Evolutionary conservation across 2,797 vertebrate genomes (phyloP).

Genomic region (Syndactyla subalaris): DNA sequence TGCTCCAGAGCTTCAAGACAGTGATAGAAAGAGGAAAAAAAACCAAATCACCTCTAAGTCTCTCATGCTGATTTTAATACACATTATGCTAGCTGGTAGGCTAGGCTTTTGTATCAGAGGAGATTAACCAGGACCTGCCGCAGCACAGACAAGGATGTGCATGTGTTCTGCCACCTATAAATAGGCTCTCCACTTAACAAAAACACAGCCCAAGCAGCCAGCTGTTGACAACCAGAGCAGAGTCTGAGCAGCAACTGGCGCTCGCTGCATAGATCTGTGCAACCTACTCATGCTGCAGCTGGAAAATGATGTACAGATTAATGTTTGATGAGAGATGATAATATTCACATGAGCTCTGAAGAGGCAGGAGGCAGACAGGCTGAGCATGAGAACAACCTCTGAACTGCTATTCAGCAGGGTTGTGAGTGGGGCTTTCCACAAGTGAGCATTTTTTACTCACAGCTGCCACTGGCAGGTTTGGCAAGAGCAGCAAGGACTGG

Average conservation of each 20-base stretch:
- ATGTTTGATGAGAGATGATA: slow-evolving; percentile 38
- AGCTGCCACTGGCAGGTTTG: neutral
- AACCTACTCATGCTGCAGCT: slow-evolving; percentile 11
- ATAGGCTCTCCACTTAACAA: slow-evolving; percentile 22
- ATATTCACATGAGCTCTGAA: slow-evolving; percentile 42
- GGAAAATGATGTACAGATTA: slow-evolving; percentile 14
- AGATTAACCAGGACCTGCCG: slow-evolving; percentile 15
- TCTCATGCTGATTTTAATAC: neutral
- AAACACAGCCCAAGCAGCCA: slow-evolving; percentile 8
- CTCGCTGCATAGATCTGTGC: slow-evolving; percentile 30
- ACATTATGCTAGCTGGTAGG: neutral
- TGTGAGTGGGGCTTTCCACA: neutral
- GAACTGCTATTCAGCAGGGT: neutral
- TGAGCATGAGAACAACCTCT: neutral
- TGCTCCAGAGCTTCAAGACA: neutral
- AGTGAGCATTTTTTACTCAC: neutral
- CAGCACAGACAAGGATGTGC: neutral
- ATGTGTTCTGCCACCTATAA: slow-evolving; percentile 38
- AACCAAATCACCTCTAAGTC: neutral
- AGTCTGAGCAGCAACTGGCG: neutral
- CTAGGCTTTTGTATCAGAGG: neutral
- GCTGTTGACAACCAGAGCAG: slow-evolving; percentile 17
- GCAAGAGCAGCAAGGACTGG: neutral
- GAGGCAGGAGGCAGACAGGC: neutral
- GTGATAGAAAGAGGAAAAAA: neutral